Percentiles rank a stretch among this genome's conserved stretches.
Conservation (phyloP, 2,888 invertebrate species). For the Drosophila kambysellisi region DNA sequence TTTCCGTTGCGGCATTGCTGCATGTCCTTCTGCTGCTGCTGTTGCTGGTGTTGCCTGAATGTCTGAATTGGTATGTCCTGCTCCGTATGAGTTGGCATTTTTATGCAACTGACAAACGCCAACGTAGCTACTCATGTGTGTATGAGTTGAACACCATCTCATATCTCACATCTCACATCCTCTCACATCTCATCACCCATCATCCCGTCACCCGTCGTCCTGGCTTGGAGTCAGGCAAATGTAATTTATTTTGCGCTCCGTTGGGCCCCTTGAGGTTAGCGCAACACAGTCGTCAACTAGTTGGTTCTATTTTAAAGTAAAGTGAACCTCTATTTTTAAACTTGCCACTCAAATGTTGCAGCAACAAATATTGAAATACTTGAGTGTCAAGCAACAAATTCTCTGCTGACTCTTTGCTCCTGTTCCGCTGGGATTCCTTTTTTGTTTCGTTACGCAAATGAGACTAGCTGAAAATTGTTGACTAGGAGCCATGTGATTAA, state of each 20-base stretch:
- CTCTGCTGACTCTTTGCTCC: slow-evolving; percentile 1
- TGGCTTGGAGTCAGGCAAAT: slow-evolving; percentile 46
- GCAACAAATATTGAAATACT: slow-evolving; percentile 28
- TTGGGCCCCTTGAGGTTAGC: slow-evolving; percentile 52
- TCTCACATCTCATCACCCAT: neutral
- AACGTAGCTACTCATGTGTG: slow-evolving; percentile 55
- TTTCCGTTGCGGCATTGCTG: slow-evolving; percentile 73
- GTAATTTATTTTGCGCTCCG: slow-evolving; percentile 74
- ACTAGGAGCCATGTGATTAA: neutral
- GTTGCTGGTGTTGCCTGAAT: slow-evolving; percentile 1
- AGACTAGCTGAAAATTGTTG: slow-evolving; percentile 12
- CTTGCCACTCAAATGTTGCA: slow-evolving; percentile 16
- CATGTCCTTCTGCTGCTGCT: slow-evolving; percentile 64
- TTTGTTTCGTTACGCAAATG: slow-evolving; percentile 1
- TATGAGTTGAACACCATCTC: slow-evolving; percentile 21
- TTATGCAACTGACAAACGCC: slow-evolving; percentile 78
- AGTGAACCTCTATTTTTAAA: neutral
- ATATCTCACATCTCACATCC: neutral
- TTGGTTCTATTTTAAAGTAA: slow-evolving; percentile 41
- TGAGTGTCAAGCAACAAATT: slow-evolving; percentile 11
- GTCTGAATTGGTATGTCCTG: slow-evolving; percentile 65
- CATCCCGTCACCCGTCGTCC: neutral
- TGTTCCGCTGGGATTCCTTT: slow-evolving; percentile 1
- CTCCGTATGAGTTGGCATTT: slow-evolving; percentile 76
- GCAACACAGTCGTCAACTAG: slow-evolving; percentile 22